phyloP scores from a whole-genome alignment of 2,797 vertebrate species.

The Alectoris magna region DNA sequence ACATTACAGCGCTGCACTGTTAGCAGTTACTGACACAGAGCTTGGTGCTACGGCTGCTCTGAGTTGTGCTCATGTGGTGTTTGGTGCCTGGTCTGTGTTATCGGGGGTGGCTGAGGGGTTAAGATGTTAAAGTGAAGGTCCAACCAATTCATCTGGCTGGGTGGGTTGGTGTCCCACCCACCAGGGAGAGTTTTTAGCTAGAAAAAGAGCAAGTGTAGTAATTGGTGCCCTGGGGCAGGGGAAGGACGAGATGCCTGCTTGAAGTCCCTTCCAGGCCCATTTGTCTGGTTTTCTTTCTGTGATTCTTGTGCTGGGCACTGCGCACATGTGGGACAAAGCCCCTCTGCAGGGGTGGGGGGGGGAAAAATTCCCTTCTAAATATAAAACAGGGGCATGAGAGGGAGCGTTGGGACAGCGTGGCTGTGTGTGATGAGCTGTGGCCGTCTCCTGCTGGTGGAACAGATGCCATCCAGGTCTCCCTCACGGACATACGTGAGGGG shows the following conservation, averaged over 20 bases:
- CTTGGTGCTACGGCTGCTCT: accelerated
- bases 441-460: neutral
- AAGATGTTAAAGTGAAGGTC: neutral
- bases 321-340: neutral
- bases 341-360: neutral
- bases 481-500: neutral
- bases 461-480: neutral
- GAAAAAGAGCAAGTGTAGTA: conserved; percentile 21
- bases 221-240: neutral
- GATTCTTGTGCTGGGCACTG: neutral
- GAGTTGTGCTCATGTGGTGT: accelerated
- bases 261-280: conserved; percentile 31
- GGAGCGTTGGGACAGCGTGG: neutral
- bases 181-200: neutral
- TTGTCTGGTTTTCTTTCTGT: neutral
- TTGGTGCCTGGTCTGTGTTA: neutral
- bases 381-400: accelerated
- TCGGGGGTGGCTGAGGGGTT: neutral
- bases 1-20: neutral
- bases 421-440: too few species aligned
- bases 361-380: neutral
- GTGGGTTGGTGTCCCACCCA: conserved; percentile 32
- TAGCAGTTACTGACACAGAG: neutral
- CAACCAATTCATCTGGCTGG: neutral
- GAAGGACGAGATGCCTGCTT: neutral